Evolutionary conservation across 2,888 invertebrate species (phyloP).

Genomic region (Geophilus truncorum): DNA sequence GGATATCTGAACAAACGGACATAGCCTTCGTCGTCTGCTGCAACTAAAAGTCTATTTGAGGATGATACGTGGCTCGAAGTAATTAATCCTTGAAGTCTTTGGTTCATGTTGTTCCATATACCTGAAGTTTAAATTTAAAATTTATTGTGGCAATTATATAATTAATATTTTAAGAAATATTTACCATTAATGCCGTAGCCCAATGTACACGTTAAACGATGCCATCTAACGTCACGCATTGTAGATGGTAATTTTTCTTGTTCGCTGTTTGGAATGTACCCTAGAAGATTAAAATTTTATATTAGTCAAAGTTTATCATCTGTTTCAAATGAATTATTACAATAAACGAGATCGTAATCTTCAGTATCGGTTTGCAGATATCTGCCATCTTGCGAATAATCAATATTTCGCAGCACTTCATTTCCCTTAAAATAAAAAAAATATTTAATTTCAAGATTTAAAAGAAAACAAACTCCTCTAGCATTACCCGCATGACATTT

Average conservation of each 20-base stretch:
- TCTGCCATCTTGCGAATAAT: slow-evolving; percentile 86
- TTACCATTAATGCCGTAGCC: slow-evolving; percentile 79
- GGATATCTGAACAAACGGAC: slow-evolving; percentile 82
- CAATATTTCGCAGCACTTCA: slow-evolving; percentile 73
- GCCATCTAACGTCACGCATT: slow-evolving; percentile 88
- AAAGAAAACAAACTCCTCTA: neutral
- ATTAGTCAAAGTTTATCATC: neutral
- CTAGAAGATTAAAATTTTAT: slow-evolving; percentile 51
- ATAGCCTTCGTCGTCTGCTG: slow-evolving; percentile 86
- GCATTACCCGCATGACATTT: slow-evolving; percentile 43
- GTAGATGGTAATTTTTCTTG: slow-evolving; percentile 82
- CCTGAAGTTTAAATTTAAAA: slow-evolving; percentile 52
- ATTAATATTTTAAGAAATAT: neutral
- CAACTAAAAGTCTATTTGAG: slow-evolving; percentile 73
- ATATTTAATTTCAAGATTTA: no score
- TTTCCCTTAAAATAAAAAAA: slow-evolving; percentile 32
- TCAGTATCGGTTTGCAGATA: slow-evolving; percentile 83
- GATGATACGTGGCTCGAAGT: slow-evolving; percentile 75
- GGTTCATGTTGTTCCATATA: slow-evolving; percentile 85
- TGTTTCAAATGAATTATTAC: slow-evolving; percentile 54
- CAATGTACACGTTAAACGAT: slow-evolving; percentile 77
- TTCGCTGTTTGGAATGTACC: slow-evolving; percentile 83
- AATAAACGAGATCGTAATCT: slow-evolving; percentile 82
- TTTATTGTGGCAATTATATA: neutral
- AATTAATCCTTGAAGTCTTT: slow-evolving; percentile 75